phyloP scores from a whole-genome alignment of 1,140 invertebrate species.

The Chymomyza costata region DNA sequence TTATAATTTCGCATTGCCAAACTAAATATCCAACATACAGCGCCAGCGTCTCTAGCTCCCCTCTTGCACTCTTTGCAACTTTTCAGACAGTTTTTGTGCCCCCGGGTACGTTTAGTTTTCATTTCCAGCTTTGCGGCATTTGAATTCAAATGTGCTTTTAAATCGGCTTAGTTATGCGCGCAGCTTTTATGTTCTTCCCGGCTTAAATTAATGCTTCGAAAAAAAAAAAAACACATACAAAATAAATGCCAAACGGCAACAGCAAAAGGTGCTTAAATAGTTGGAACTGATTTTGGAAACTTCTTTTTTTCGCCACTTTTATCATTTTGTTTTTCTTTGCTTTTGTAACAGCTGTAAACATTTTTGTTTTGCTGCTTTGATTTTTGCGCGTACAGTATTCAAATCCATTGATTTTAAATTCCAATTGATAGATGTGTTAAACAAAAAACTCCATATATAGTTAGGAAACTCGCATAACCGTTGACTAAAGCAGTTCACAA shows the following conservation, averaged over 20 bases:
- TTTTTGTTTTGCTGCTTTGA: conserved; percentile 1
- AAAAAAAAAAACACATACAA: neutral
- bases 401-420: conserved; percentile 38
- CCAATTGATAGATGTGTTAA: no score
- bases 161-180: conserved; percentile 67
- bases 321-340: no score
- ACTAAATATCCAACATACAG: conserved; percentile 37
- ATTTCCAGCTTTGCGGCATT: conserved; percentile 42
- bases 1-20: conserved; percentile 60
- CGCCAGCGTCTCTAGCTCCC: neutral
- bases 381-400: conserved; percentile 15
- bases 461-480: no score
- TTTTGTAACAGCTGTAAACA: no score
- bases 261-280: conserved; percentile 53
- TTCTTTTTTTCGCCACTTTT: no score
- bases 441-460: no score
- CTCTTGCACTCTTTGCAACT: conserved; percentile 36
- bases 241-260: neutral
- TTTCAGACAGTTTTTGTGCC: conserved; percentile 68
- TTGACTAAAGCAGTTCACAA: no score
- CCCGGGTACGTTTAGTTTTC: conserved; percentile 31
- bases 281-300: conserved; percentile 30
- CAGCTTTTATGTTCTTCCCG: conserved; percentile 54
- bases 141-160: conserved; percentile 71
- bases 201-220: conserved; percentile 62